Evolutionary conservation across 2,113 vertebrate species (phyloP).

Genomic region (Paracanthobrama guichenoti): DNA sequence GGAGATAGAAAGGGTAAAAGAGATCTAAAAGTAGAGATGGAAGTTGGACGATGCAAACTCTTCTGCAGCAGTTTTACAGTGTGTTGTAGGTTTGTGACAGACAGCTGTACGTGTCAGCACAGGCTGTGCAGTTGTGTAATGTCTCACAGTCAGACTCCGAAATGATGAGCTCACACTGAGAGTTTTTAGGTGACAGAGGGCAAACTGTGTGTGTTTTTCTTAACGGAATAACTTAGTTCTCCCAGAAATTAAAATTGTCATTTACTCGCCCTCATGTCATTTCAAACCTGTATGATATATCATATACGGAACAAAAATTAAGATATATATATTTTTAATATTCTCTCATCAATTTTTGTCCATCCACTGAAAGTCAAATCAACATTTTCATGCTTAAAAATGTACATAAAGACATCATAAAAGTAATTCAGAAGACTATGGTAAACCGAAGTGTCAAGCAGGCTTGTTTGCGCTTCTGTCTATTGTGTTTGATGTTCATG

Average conservation of each 20-base stretch:
- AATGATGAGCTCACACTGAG: slow-evolving; percentile 66
- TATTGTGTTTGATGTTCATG: neutral
- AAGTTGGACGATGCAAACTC: neutral
- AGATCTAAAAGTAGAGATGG: neutral
- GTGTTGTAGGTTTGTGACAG: neutral
- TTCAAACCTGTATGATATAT: no score
- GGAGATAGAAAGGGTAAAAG: neutral
- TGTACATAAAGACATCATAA: neutral
- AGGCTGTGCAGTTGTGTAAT: slow-evolving; percentile 54
- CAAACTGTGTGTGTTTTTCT: no score
- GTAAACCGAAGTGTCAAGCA: neutral
- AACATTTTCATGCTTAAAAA: no score
- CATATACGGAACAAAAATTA: neutral
- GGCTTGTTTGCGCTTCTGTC: neutral
- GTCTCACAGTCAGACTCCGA: slow-evolving; percentile 45
- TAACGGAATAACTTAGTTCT: no score
- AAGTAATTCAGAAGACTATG: neutral
- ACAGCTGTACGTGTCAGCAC: slow-evolving; percentile 52
- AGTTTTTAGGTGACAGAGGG: slow-evolving; percentile 46
- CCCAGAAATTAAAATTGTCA: no score
- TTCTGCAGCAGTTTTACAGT: neutral
- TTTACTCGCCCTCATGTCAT: no score
- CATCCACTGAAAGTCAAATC: no score
- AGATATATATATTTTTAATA: no score
- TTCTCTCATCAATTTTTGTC: no score